A percentile compares a stretch with the other conserved stretches of the same genome.
These are phyloP conservation scores for Halichondria panicea DNA, from an alignment of 37 sponge, comb jelly and placozoan species.

Conservation along the genomic window DNA sequence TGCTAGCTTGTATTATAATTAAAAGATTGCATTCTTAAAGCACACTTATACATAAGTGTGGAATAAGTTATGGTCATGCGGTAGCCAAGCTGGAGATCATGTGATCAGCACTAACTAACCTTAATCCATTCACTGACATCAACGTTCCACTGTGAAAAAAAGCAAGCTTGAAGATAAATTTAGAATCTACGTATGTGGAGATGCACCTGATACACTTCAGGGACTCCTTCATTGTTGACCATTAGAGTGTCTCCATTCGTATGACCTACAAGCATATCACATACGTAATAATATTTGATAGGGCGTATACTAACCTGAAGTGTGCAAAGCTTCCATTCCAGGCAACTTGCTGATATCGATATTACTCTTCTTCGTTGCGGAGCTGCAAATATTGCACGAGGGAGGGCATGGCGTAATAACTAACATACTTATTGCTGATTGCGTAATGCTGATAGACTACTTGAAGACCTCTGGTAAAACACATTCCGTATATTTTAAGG, in stretches of 20 bases:
- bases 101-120: slow-evolving; percentile 14
- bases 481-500: too few relatives aligned
- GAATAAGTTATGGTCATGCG: too few relatives aligned
- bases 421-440: too few relatives aligned
- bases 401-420: background rate
- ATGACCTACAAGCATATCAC: slow-evolving; percentile 22
- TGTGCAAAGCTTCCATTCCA: slow-evolving; percentile 45
- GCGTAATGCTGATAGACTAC: too few relatives aligned
- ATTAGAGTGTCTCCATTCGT: slow-evolving; percentile 65
- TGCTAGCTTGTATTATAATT: too few relatives aligned
- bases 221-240: slow-evolving; percentile 51
- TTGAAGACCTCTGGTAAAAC: too few relatives aligned
- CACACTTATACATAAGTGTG: too few relatives aligned
- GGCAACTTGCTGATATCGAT: slow-evolving; percentile 62
- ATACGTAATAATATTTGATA: background rate
- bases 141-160: slow-evolving; percentile 54
- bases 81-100: background rate
- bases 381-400: slow-evolving; percentile 8
- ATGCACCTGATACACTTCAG: slow-evolving; percentile 80
- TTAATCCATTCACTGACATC: slow-evolving; percentile 40
- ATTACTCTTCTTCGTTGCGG: slow-evolving; percentile 11
- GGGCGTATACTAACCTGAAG: slow-evolving; percentile 37
- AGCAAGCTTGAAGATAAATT: background rate
- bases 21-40: too few relatives aligned
- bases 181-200: background rate